Conservation (phyloP, 2,113 vertebrate species). For the Polypterus senegalus region DNA sequence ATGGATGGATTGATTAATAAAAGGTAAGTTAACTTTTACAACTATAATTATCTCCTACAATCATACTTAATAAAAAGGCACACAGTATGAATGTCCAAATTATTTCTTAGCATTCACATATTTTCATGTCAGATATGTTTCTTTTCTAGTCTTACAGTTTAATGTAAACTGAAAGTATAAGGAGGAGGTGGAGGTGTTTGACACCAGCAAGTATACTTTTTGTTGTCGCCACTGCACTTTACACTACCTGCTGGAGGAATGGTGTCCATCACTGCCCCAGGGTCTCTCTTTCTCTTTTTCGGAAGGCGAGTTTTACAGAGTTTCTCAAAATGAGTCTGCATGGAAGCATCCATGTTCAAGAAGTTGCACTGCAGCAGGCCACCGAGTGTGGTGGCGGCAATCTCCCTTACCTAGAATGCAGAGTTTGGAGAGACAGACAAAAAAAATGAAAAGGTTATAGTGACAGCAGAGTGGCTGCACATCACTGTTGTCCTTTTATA, state of each 20-base stretch:
- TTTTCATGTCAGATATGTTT: too few species aligned
- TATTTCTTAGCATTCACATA: too few species aligned
- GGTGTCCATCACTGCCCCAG: constrained; percentile 60
- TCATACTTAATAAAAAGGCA: too few species aligned
- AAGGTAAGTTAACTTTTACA: too few species aligned
- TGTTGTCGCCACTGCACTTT: not conserved
- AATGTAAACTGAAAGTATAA: too few species aligned
- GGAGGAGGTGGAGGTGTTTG: not conserved
- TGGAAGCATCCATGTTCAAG: constrained; percentile 71
- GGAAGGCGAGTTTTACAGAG: constrained; percentile 86
- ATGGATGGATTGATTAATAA: too few species aligned
- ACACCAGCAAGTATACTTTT: not conserved
- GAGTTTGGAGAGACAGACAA: constrained; percentile 3
- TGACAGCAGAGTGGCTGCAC: not conserved
- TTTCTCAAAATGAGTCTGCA: constrained; percentile 86
- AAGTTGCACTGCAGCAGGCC: constrained; percentile 91
- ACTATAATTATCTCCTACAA: too few species aligned
- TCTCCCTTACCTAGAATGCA: constrained; percentile 73
- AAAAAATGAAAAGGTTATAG: not conserved
- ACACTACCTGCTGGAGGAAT: constrained; percentile 77
- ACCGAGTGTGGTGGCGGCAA: constrained; percentile 89
- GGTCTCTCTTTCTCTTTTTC: constrained; percentile 75
- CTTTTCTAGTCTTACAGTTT: too few species aligned
- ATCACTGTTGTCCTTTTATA: not conserved
- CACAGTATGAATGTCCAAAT: too few species aligned